Conservation (phyloP, 2,888 invertebrate species). For the Ceraclea dissimilis region DNA sequence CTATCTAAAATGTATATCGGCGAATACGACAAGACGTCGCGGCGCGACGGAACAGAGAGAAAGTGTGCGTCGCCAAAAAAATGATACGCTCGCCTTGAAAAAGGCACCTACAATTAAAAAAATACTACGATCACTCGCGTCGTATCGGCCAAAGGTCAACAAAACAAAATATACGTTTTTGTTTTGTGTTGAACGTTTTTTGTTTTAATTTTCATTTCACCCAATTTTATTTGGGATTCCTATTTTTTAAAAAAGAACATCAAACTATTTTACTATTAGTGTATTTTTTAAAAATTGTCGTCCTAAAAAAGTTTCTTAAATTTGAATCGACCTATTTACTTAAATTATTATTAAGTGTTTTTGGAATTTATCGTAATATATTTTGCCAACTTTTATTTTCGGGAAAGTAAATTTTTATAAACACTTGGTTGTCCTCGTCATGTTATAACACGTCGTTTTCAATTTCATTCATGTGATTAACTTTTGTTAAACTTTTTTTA, state of each 20-base stretch:
- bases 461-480: no score
- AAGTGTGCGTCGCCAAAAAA: conserved; percentile 23
- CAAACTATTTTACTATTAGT: no score
- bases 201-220: conserved; percentile 1
- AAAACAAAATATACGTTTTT: neutral
- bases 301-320: no score
- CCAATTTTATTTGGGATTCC: neutral
- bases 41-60: conserved; percentile 18
- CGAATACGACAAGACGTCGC: conserved; percentile 20
- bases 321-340: no score
- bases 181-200: neutral
- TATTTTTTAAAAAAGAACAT: neutral
- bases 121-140: conserved; percentile 6
- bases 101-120: conserved; percentile 12
- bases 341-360: no score
- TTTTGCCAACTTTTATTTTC: no score
- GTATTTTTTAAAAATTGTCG: no score
- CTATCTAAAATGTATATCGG: conserved; percentile 13
- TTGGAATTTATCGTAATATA: no score
- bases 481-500: no score
- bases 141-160: conserved; percentile 3
- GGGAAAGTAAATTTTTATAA: no score
- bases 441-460: no score
- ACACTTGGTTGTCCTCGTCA: no score
- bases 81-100: conserved; percentile 20